Conservation (phyloP, 2,888 invertebrate genomes). For the Troides oblongomaculatus region DNA sequence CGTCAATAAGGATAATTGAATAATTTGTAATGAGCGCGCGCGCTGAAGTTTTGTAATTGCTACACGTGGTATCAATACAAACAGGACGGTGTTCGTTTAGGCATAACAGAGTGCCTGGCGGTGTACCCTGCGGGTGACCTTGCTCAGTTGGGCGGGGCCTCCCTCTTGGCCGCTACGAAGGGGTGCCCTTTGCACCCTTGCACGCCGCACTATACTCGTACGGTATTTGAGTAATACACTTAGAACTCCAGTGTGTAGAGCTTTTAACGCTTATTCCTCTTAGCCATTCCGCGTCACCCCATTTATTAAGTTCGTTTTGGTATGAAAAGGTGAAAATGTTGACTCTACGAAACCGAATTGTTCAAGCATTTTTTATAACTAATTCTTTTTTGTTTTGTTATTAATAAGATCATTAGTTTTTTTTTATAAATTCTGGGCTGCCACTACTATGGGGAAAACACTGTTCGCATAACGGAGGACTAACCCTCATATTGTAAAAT, state of each 20-base stretch:
- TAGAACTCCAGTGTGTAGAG: constrained; percentile 1
- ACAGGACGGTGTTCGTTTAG: no score
- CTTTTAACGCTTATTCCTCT: constrained; percentile 4
- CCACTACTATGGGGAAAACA: no score
- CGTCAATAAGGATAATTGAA: no score
- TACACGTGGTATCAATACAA: no score
- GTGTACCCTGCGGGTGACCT: neutral
- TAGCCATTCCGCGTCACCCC: constrained; percentile 1
- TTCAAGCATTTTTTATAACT: neutral
- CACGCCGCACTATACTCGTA: neutral
- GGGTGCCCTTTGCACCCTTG: constrained; percentile 1
- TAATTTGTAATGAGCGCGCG: no score
- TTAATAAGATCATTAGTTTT: no score
- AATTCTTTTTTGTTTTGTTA: no score
- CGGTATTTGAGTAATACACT: constrained; percentile 3
- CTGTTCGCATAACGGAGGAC: no score
- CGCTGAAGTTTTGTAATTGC: no score
- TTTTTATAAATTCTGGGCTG: no score
- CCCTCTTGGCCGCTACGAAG: neutral
- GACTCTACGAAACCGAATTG: neutral
- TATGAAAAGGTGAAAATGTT: neutral
- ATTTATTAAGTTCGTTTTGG: neutral
- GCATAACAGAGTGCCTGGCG: no score
- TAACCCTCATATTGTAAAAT: no score
- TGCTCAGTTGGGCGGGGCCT: constrained; percentile 4